Base-by-base conservation (phyloP, 2,888 invertebrate species). In the Macaria notata region DNA sequence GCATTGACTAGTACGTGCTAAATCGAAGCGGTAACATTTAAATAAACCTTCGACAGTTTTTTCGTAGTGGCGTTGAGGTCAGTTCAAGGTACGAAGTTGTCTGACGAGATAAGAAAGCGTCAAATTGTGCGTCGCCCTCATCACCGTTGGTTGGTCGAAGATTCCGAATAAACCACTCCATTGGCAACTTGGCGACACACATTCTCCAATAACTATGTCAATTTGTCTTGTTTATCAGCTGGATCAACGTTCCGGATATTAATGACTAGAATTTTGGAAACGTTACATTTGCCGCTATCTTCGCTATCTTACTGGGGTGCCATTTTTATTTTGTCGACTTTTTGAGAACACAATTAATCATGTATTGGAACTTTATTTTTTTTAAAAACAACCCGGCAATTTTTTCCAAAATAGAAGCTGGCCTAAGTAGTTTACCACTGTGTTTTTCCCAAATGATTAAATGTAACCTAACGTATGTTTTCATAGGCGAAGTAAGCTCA, bases 101-200 rank as follows among this genome's bases (percentile, higher is more conserved):
- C 69, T 63, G 70, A 70, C 73, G 59, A 75, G 66, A 78, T 78
- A 78, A 78, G 77, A 79, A 79, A 82, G 75, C 75, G 72, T 74
- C 71, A 76, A 76, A 73, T 74, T 69, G 72, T 69, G 59, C 66
- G 69, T 70, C 64, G 71, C 68, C 70, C 65, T 65, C 64, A 65
- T 62, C 61, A 71, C 71, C 69, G 72, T 73, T 70, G 65, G 72
- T 73, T 70, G 65, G 41, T 46, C 42, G 50, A 73, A 69, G 64
- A 66, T 61, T 65, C 58, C 59, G 66, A 46, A 65, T 61, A 68
- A 63, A 51, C 62, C 64, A 59, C 61, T 61, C 65, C 66, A 65
- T 65, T 65, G 58, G 64, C 72, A 75, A 75, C 72, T 65, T 65
- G 58, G 64, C 72, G 75, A 75, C 72, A 78, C 64, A 76, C 69